Conservation (phyloP, 2,797 vertebrate species). For the Hydrolagus colliei region DNA sequence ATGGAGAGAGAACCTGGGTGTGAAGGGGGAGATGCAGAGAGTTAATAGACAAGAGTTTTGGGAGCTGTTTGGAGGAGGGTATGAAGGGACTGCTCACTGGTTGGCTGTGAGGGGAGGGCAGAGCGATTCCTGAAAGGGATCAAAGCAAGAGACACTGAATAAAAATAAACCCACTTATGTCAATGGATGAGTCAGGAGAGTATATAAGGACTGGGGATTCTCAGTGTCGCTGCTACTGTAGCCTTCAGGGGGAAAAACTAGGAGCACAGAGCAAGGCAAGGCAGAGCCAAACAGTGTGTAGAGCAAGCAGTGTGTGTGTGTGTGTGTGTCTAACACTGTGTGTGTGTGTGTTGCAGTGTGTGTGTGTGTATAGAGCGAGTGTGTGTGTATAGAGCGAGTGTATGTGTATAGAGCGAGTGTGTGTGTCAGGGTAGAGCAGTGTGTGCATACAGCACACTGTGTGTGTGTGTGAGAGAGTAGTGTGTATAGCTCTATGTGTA, state of each 20-base stretch:
- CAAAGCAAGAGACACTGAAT: conserved; percentile 38
- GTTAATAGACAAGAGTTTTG: background rate
- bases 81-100: background rate
- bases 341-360: too few species aligned
- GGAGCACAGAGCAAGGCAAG: too few species aligned
- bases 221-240: conserved; percentile 53
- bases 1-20: background rate
- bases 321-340: too few species aligned
- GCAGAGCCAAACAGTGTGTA: too few species aligned
- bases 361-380: too few species aligned
- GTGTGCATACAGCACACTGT: too few species aligned
- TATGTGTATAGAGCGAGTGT: too few species aligned
- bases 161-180: conserved; percentile 83
- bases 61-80: background rate
- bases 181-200: conserved; percentile 67
- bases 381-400: too few species aligned
- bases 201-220: conserved; percentile 72
- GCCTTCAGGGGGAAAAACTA: background rate
- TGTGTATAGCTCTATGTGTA: too few species aligned
- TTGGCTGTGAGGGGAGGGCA: conserved; percentile 70
- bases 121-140: conserved; percentile 66
- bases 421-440: too few species aligned
- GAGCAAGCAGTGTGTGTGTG: too few species aligned
- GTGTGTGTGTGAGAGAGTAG: too few species aligned
- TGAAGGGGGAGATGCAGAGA: background rate